Percentiles rank a stretch among this genome's conserved stretches.
Conservation (phyloP, 2,113 vertebrate species). For the Hystrix brachyura region DNA sequence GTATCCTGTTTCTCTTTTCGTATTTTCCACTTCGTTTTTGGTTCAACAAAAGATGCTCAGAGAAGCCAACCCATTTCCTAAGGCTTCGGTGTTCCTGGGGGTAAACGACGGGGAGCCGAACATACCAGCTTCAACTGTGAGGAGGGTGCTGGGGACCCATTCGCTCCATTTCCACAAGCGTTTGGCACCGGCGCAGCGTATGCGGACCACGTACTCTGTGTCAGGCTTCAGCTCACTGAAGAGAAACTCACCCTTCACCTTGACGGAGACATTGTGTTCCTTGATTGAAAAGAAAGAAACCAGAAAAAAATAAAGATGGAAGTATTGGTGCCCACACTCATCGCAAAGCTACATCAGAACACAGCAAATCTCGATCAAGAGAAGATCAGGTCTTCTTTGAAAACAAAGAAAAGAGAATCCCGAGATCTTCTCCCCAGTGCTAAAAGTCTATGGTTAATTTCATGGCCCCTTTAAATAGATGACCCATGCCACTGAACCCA, state of each 20-base stretch:
- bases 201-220: conserved; percentile 70
- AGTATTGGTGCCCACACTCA: background rate
- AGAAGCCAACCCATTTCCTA: background rate
- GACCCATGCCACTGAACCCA: background rate
- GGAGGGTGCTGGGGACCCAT: conserved; percentile 71
- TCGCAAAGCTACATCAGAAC: background rate
- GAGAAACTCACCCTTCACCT: accelerated
- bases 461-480: background rate
- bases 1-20: background rate
- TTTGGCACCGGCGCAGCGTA: conserved; percentile 79
- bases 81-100: background rate
- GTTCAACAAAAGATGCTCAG: background rate
- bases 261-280: conserved; percentile 79
- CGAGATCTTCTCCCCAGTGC: background rate
- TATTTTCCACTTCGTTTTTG: background rate
- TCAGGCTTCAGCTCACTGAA: conserved; percentile 76
- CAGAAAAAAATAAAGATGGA: background rate
- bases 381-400: background rate
- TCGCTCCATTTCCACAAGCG: conserved; percentile 89
- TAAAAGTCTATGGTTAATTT: background rate
- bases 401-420: background rate
- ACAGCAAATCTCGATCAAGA: background rate
- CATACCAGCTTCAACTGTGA: conserved; percentile 86
- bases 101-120: background rate
- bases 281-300: conserved; percentile 13